phyloP scores from a whole-genome alignment of 2,797 vertebrate genomes.

The Pseudochaenichthys georgianus region DNA sequence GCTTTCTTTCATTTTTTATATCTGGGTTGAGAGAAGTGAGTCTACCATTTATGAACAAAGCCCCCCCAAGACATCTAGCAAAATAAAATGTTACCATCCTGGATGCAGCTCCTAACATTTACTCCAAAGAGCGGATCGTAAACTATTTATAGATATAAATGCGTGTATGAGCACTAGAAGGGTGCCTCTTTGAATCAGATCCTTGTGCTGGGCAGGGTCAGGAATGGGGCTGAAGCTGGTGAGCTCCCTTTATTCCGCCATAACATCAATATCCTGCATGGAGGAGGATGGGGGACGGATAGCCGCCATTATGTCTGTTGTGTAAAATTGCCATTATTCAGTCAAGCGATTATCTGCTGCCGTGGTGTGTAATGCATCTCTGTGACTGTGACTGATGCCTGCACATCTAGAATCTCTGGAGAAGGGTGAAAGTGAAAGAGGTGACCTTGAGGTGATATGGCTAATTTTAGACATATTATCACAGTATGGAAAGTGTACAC shows the following conservation, averaged over 20 bases:
- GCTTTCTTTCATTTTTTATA: constrained; percentile 70
- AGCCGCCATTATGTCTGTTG: constrained; percentile 73
- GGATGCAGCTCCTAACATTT: constrained; percentile 80
- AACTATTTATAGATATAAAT: constrained; percentile 83
- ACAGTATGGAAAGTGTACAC: constrained; percentile 13
- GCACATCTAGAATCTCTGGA: constrained; percentile 56
- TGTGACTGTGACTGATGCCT: constrained; percentile 69
- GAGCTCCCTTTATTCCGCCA: constrained; percentile 60
- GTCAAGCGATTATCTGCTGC: constrained; percentile 76
- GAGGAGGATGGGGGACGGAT: constrained; percentile 42
- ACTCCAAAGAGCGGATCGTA: constrained; percentile 80
- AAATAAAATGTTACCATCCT: constrained; percentile 79
- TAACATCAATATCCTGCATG: constrained; percentile 50
- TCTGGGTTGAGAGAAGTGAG: constrained; percentile 54
- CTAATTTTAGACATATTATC: constrained; percentile 40
- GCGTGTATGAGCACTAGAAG: constrained; percentile 68
- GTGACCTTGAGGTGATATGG: constrained; percentile 28
- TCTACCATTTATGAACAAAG: constrained; percentile 76
- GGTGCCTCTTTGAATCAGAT: constrained; percentile 74
- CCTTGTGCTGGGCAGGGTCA: constrained; percentile 62
- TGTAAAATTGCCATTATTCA: constrained; percentile 84
- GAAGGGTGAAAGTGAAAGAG: constrained; percentile 55
- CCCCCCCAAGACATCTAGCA: constrained; percentile 65
- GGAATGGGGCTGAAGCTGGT: constrained; percentile 47
- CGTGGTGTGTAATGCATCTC: constrained; percentile 71